Base-by-base conservation (phyloP, 2,797 vertebrate genomes). In the Erpetoichthys calabaricus region DNA sequence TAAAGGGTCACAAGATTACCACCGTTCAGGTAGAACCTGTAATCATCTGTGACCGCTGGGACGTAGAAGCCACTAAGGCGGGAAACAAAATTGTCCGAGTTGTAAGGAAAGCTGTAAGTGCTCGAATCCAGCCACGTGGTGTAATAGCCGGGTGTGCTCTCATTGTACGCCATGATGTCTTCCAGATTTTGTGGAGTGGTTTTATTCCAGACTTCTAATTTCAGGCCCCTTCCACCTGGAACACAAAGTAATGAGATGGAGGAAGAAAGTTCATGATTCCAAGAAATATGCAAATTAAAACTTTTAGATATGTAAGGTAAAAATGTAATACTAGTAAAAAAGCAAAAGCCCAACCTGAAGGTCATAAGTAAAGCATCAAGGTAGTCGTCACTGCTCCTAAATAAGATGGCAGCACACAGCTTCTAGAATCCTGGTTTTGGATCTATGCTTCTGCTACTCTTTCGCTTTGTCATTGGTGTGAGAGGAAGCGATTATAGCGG, bases 181-280 rank as follows among this genome's bases (percentile, higher is more conserved):
- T 71, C 67, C 46, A 90, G 65, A 4, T 4, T 4, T 1, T 3
- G 0, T 0, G 82, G 78, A 0, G 0, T 45, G 0, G 76, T 82
- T 1, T 73, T 44, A 57, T 84, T 90, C 89, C 89, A 93, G 3
- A 77, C 63, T 65, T 93, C 83, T 60, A 84, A 63, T 71, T 76
- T 87, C 53, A 91, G 58, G 4, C 91, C 90, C 75, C 90, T 74
- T 59, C 88, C 74, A 6, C 88, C 90, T 93, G 65, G 45, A 58
- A 7, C 25, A 55, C 8, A 43, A 55, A 55, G 55, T 45, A 25
- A 25, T 25, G 25, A 25, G 25, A 25, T 25, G 2, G 25, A 25
- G 25, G 25, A 25, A 25, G 25, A 25, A 25, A 25, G 25, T 25
- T 25, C 25, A 25, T 25, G 25, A 25, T 25, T 25, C 25, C 25